phyloP scores from a whole-genome alignment of 2,888 invertebrate species.

The Amblyjoppa fuscipennis region DNA sequence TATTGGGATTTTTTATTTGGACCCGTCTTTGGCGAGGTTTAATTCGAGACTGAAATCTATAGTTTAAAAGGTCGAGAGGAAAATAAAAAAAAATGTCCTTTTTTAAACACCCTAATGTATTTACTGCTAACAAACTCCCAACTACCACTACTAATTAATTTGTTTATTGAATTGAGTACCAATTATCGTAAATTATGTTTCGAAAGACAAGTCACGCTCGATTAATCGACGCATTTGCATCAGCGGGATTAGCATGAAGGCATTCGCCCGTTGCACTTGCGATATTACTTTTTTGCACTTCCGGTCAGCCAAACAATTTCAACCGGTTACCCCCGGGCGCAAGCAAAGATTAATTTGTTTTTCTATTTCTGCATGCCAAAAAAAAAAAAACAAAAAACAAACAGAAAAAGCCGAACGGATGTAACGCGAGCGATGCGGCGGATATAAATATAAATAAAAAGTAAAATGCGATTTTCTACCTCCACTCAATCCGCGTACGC shows the following conservation, averaged over 20 bases:
- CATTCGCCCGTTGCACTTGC: background rate
- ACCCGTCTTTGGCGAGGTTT: too few species aligned
- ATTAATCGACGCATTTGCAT: background rate
- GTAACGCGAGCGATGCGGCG: background rate
- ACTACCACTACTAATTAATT: too few species aligned
- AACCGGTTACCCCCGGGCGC: background rate
- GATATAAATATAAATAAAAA: conserved; percentile 30
- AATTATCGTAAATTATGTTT: background rate
- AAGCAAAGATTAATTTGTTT: conserved; percentile 25
- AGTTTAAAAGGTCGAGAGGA: too few species aligned
- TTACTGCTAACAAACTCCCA: too few species aligned
- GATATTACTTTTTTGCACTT: background rate
- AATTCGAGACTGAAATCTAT: too few species aligned
- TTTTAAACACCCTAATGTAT: too few species aligned
- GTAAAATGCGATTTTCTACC: conserved; percentile 9
- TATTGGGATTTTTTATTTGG: too few species aligned
- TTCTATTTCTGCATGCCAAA: background rate
- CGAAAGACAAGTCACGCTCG: background rate
- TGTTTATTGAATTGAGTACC: background rate
- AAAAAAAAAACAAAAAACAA: background rate
- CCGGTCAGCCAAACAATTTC: conserved; percentile 17
- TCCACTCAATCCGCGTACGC: background rate
- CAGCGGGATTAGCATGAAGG: too few species aligned
- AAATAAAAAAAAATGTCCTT: too few species aligned
- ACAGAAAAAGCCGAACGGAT: background rate